Conservation (phyloP, 2,797 vertebrate species). For the Sciurus vulgaris region DNA sequence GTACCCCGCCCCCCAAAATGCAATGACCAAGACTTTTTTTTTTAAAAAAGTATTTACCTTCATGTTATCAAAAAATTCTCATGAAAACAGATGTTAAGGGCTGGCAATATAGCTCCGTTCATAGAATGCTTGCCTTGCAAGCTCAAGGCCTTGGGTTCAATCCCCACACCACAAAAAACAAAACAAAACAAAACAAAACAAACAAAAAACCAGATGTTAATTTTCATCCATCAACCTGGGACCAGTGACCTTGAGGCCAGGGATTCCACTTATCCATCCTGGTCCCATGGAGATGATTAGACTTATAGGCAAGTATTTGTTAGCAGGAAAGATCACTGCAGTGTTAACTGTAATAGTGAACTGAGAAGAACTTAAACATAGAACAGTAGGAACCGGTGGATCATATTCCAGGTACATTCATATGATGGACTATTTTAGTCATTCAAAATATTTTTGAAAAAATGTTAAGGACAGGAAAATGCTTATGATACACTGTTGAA, state of each 20-base stretch:
- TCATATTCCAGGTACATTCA: neutral
- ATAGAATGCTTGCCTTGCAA: too few relatives aligned
- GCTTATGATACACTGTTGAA: neutral
- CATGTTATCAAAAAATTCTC: constrained; percentile 28
- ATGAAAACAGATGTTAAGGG: neutral
- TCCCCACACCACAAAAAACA: too few relatives aligned
- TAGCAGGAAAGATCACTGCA: neutral
- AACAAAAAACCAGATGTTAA: neutral
- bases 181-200: too few relatives aligned
- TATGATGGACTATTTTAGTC: neutral
- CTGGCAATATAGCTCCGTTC: too few relatives aligned
- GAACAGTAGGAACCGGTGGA: neutral
- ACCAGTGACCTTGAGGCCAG: neutral
- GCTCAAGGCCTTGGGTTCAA: too few relatives aligned
- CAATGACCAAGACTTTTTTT: neutral
- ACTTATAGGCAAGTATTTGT: neutral
- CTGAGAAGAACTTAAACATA: neutral
- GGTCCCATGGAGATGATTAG: neutral
- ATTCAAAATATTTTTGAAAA: constrained; percentile 40
- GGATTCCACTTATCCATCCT: neutral
- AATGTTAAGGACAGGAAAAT: neutral
- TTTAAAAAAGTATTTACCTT: neutral
- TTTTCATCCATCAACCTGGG: neutral
- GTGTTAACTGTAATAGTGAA: neutral
- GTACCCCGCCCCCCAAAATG: too few relatives aligned